A percentile compares a stretch with the other conserved stretches of the same genome.
phyloP scores from a whole-genome alignment of 2,797 vertebrate species.

The Sarcophilus harrisii region DNA sequence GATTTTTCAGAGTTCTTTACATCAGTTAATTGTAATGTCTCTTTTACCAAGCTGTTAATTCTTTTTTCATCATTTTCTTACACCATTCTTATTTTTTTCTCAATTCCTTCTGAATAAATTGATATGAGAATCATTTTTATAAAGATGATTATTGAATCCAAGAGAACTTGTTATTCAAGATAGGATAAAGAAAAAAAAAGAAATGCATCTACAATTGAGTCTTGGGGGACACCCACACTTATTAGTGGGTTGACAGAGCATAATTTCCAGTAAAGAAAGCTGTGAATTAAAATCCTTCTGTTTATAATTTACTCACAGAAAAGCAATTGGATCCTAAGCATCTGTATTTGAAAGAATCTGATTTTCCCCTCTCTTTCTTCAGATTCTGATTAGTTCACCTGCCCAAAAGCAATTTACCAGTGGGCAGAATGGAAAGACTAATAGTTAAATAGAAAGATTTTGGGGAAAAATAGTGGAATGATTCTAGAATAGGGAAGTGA shows the following conservation, averaged over 20 bases:
- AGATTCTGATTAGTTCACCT: neutral
- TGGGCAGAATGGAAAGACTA: neutral
- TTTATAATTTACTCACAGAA: neutral
- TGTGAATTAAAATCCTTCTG: too few species aligned
- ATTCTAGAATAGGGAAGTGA: neutral
- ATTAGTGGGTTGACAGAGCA: neutral
- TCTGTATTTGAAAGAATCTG: neutral
- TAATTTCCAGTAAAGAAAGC: neutral
- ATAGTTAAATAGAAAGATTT: neutral
- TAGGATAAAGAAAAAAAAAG: neutral
- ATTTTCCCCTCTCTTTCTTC: neutral
- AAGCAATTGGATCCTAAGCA: conserved; percentile 2
- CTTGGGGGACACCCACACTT: neutral
- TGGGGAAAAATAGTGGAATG: neutral
- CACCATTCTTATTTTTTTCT: too few species aligned
- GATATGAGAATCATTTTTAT: neutral
- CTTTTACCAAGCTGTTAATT: too few species aligned
- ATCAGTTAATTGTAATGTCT: too few species aligned
- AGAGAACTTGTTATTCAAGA: neutral
- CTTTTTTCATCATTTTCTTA: too few species aligned
- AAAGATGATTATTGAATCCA: neutral
- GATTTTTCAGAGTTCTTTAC: too few species aligned
- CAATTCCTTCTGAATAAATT: neutral
- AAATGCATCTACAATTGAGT: neutral
- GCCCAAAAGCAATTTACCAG: neutral